phyloP scores from a whole-genome alignment of 2,888 invertebrate genomes.

The Sericinus montela region DNA sequence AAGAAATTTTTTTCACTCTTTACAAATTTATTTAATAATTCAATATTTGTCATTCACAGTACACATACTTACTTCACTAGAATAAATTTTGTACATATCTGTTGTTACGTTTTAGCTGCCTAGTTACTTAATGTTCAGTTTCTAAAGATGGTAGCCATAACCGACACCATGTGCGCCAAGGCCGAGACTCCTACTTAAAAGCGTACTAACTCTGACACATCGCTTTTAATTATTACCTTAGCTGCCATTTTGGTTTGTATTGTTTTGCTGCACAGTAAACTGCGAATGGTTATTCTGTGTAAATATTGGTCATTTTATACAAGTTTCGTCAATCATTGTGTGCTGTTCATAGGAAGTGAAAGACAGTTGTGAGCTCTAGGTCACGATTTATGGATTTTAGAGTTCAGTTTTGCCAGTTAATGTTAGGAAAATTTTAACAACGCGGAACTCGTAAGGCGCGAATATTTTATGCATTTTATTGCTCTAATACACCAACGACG shows the following conservation, averaged over 20 bases:
- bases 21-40: constrained; percentile 15
- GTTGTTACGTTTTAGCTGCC: constrained; percentile 11
- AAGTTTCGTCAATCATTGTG: constrained; percentile 51
- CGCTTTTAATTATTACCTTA: constrained; percentile 47
- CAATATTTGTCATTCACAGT: constrained; percentile 12
- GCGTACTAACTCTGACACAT: too few relatives aligned
- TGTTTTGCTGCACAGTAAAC: constrained; percentile 62
- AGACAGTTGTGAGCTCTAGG: constrained; percentile 59
- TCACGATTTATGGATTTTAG: constrained; percentile 56
- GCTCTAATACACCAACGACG: too few relatives aligned
- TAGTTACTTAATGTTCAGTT: constrained; percentile 7
- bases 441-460: too few relatives aligned
- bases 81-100: constrained; percentile 12
- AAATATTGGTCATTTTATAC: constrained; percentile 53
- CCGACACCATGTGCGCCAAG: constrained; percentile 22
- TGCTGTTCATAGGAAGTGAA: constrained; percentile 69
- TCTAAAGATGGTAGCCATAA: constrained; percentile 18
- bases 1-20: constrained; percentile 7
- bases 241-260: constrained; percentile 71
- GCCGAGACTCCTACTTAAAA: too few relatives aligned
- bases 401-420: constrained; percentile 55
- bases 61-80: constrained; percentile 12
- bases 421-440: background rate
- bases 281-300: constrained; percentile 64
- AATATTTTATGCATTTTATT: too few relatives aligned